Evolutionary conservation across 2,113 vertebrate species (phyloP), one percentile per base, ranked within the genome.

Genomic region (Phylloscopus trochilus): DNA sequence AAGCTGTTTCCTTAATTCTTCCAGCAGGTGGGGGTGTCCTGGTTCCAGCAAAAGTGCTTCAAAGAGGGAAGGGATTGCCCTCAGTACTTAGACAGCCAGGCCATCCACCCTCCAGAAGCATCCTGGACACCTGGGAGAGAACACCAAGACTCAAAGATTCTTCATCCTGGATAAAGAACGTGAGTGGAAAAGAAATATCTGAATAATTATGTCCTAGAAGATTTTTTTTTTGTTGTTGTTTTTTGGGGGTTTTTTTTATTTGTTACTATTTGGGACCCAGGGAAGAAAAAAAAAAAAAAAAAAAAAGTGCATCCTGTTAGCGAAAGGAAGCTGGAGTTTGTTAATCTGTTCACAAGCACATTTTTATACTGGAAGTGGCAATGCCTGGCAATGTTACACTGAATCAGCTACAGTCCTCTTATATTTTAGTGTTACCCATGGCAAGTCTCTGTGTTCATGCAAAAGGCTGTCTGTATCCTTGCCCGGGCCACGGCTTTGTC

Each of bases 11-110:
- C 97, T 97, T 97, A 94, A 97, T 96, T 78, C 97, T 96, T 97
- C 97, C 97, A 97, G 97, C 93, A 97, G 97, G 94, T 97, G 97
- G 97, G 95, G 95, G 96, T 97, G 73, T 96, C 96, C 93, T 83
- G 69, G 97, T 72, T 94, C 80, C 88, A 91, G 87, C 70, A 79
- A 68, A 79, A 95, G 87, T 69, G 84, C 88, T 97, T 91, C 53
- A 41, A 56, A 87, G 83, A 60, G 77, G 73, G 56, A 93, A 97
- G 83, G 51, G 89, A 56, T 66, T 83, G 91, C 89, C 84, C 44
- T 70, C 47, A 31, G 21, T 21, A 14, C 27, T 73, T 56, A 35
- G 19, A 11, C 3, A 59, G 59, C 55, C n/a, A 23, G 56, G 21
- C 82, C 66, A 37, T 20, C 84, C 91, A 89, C 41, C 41, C 83